phyloP scores from a whole-genome alignment of 2,113 vertebrate genomes.

The Rhinolophus ferrumequinum region DNA sequence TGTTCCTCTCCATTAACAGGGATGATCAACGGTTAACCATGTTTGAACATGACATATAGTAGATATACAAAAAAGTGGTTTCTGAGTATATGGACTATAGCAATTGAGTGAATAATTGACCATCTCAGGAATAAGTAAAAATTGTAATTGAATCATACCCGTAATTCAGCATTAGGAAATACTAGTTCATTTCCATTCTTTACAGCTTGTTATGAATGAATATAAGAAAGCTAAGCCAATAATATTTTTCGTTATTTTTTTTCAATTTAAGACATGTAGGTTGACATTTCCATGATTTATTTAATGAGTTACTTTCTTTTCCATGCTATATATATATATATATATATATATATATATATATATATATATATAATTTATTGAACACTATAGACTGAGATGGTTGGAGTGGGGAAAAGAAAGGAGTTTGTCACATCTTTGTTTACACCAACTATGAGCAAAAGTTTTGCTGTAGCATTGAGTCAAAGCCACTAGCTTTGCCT shows the following conservation, averaged over 20 bases:
- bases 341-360: no score
- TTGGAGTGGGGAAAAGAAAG: background rate
- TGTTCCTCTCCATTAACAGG: background rate
- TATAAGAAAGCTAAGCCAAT: conserved; percentile 64
- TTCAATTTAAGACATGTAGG: background rate
- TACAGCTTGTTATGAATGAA: conserved; percentile 65
- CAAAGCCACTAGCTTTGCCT: background rate
- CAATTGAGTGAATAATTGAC: conserved; percentile 66
- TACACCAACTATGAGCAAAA: conserved; percentile 23
- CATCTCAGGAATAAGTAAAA: conserved; percentile 65
- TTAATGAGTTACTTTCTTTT: conserved; percentile 45
- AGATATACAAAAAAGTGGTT: conserved; percentile 27
- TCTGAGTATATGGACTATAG: background rate
- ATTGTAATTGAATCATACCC: conserved; percentile 22
- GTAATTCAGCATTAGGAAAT: conserved; percentile 66
- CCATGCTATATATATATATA: background rate
- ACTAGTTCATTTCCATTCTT: conserved; percentile 63
- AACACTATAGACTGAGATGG: background rate
- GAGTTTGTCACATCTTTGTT: conserved; percentile 41
- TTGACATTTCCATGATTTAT: conserved; percentile 60
- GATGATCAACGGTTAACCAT: conserved; percentile 44
- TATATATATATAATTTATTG: conserved; percentile 45
- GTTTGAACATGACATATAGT: conserved; percentile 12
- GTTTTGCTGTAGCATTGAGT: background rate
- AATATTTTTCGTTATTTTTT: conserved; percentile 62